Evolutionary conservation across 2,797 vertebrate genomes (phyloP).

Genomic region (Takifugu rubripes): DNA sequence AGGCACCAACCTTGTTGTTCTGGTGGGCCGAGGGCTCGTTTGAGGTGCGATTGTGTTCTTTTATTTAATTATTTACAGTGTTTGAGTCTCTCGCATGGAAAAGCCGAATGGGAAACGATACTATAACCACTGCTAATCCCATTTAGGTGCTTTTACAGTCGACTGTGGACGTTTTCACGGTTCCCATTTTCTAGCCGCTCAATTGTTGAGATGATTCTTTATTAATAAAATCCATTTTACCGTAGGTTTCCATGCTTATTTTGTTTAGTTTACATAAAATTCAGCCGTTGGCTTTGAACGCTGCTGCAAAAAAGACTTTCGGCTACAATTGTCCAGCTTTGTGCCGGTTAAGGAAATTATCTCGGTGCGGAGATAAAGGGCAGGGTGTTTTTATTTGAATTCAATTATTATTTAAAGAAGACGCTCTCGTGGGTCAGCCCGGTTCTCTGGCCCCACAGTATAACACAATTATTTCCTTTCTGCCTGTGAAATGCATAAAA

Average conservation of each 20-base stretch:
- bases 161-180: too few species aligned
- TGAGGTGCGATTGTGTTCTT: constrained; percentile 12
- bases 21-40: constrained; percentile 19
- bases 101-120: too few species aligned
- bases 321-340: not conserved
- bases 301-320: not conserved
- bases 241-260: not conserved
- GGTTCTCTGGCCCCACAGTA: constrained; percentile 21
- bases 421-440: constrained; percentile 10
- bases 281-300: not conserved
- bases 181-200: too few species aligned
- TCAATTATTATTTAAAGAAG: not conserved
- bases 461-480: constrained; percentile 20
- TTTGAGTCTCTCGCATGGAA: too few species aligned
- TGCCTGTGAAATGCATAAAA: constrained; percentile 43
- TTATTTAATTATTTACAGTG: too few species aligned
- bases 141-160: too few species aligned
- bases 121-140: too few species aligned
- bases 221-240: not conserved
- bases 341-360: not conserved
- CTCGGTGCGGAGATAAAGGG: not conserved
- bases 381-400: not conserved
- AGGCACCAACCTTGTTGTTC: constrained; percentile 33
- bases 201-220: too few species aligned
- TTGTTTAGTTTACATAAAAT: not conserved